phyloP scores from a whole-genome alignment of 2,888 invertebrate genomes.

The Petrolisthes cinctipes region DNA sequence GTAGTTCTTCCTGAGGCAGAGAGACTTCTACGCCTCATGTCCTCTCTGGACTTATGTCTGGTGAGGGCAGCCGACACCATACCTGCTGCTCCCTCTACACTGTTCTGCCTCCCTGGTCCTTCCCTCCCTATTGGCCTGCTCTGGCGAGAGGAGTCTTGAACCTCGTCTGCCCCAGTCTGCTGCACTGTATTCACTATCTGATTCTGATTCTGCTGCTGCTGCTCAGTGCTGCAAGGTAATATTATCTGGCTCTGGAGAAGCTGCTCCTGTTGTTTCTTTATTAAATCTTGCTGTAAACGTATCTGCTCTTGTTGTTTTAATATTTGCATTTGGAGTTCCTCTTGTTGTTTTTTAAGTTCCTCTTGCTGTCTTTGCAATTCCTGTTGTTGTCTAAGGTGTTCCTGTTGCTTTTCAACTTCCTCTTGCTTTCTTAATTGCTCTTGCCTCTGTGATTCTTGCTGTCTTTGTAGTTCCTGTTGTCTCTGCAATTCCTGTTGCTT shows the following conservation, averaged over 20 bases:
- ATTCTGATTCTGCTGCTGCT: neutral
- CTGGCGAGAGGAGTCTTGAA: conserved; percentile 17
- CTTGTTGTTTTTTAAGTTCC: conserved; percentile 21
- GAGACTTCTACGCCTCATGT: conserved; percentile 39
- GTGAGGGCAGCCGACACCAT: conserved; percentile 42
- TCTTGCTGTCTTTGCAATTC: conserved; percentile 42
- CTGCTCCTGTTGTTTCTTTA: conserved; percentile 31
- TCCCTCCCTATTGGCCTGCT: conserved; percentile 11
- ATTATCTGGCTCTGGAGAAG: neutral
- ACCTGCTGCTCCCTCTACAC: conserved; percentile 51
- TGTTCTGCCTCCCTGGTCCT: conserved; percentile 26
- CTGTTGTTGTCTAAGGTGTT: conserved; percentile 34
- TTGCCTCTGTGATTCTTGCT: conserved; percentile 28
- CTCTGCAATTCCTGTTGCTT: conserved; percentile 5
- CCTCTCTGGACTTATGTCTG: conserved; percentile 57
- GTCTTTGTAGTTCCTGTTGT: conserved; percentile 23
- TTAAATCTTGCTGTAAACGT: conserved; percentile 29
- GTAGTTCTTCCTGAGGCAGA: conserved; percentile 50
- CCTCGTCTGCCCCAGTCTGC: conserved; percentile 37
- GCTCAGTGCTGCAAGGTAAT: neutral
- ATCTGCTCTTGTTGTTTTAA: conserved; percentile 52
- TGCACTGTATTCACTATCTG: conserved; percentile 35
- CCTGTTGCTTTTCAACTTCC: conserved; percentile 25
- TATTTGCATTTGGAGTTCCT: conserved; percentile 41
- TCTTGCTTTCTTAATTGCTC: conserved; percentile 21